phyloP scores from a whole-genome alignment of 2,888 invertebrate species.

The Drosophila prolongata region DNA sequence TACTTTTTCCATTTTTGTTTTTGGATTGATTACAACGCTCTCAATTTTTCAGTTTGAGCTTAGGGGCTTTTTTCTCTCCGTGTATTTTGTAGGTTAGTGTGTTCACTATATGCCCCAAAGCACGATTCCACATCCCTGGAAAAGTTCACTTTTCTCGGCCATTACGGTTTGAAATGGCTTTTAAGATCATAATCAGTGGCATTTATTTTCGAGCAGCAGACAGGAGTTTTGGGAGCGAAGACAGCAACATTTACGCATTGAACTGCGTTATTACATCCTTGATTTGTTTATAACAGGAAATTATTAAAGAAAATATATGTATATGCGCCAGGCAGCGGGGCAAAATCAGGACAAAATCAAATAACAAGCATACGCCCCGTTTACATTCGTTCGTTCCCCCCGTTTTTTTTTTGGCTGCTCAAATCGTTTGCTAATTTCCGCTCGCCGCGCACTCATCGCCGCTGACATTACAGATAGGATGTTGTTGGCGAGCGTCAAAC shows the following conservation, averaged over 20 bases:
- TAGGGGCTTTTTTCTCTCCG: background rate
- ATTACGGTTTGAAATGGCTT: constrained; percentile 60
- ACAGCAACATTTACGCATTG: constrained; percentile 60
- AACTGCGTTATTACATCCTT: constrained; percentile 81
- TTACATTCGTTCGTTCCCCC: constrained; percentile 14
- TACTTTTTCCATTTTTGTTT: too few relatives aligned
- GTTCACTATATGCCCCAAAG: constrained; percentile 18
- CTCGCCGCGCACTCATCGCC: constrained; percentile 53
- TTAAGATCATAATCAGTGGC: constrained; percentile 74
- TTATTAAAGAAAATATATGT: constrained; percentile 70
- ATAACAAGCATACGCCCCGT: constrained; percentile 63
- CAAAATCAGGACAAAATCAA: constrained; percentile 59
- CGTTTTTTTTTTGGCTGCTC: constrained; percentile 26
- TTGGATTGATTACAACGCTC: too few relatives aligned
- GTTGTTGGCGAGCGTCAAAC: constrained; percentile 25
- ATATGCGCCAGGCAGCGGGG: constrained; percentile 19
- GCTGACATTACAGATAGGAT: constrained; percentile 50
- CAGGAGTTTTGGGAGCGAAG: constrained; percentile 5
- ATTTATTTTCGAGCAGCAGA: constrained; percentile 64
- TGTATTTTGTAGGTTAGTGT: constrained; percentile 16
- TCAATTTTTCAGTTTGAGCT: background rate
- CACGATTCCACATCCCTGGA: constrained; percentile 40
- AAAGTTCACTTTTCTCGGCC: constrained; percentile 49
- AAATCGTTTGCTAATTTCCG: constrained; percentile 81
- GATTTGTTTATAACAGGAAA: constrained; percentile 78